phyloP scores from a whole-genome alignment of 2,797 vertebrate genomes.

The Myioborus miniatus region DNA sequence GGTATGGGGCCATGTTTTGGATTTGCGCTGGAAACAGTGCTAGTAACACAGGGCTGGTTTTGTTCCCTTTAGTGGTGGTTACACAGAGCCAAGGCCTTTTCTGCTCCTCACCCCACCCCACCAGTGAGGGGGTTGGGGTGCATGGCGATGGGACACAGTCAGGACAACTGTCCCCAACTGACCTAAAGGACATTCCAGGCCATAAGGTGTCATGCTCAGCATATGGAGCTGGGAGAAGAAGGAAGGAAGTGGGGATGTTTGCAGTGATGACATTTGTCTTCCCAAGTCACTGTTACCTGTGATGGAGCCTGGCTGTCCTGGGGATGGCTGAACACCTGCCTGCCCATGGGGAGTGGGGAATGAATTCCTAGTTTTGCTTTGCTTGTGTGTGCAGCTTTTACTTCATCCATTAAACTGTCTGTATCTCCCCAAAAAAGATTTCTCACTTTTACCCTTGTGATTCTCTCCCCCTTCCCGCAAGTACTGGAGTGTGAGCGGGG shows the following conservation, averaged over 20 bases:
- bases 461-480: not conserved
- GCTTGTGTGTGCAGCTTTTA: not conserved
- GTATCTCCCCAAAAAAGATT: accelerated
- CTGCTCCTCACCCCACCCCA: not conserved
- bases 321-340: not conserved
- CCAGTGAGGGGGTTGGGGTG: accelerated
- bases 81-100: not conserved
- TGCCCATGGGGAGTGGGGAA: not conserved
- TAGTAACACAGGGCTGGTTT: not conserved
- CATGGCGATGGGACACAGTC: not conserved
- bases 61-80: accelerated
- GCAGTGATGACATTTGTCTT: not conserved
- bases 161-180: not conserved
- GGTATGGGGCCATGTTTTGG: not conserved
- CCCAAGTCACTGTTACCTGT: not conserved
- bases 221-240: not conserved
- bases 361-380: not conserved
- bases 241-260: not conserved
- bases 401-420: not conserved
- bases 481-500: accelerated
- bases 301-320: not conserved
- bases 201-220: not conserved
- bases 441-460: not conserved
- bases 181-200: not conserved
- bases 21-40: not conserved